Evolutionary conservation across 1,140 invertebrate species (phyloP).

Genomic region (Solenopsis invicta): DNA sequence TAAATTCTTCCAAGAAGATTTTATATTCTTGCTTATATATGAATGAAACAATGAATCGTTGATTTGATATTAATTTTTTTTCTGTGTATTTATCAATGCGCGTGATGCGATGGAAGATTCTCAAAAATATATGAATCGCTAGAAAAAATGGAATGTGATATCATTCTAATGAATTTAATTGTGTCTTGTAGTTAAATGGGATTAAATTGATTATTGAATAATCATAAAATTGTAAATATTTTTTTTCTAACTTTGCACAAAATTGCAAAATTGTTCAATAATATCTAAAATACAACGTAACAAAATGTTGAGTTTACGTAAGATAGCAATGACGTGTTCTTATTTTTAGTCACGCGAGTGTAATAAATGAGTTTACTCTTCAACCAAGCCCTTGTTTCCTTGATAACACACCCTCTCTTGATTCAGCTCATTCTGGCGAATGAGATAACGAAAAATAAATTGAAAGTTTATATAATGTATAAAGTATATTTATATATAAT

Average conservation of each 20-base stretch:
- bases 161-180: neutral
- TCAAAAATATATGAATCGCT: neutral
- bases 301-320: neutral
- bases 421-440: neutral
- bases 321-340: neutral
- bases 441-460: slow-evolving; percentile 4
- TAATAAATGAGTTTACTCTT: slow-evolving; percentile 34
- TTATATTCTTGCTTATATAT: too few species aligned
- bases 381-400: neutral
- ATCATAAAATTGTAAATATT: neutral
- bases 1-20: too few species aligned
- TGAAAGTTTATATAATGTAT: neutral
- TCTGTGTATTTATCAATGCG: neutral
- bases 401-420: slow-evolving; percentile 2
- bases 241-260: neutral
- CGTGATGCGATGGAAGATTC: neutral
- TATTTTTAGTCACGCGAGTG: slow-evolving; percentile 31
- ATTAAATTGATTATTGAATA: neutral
- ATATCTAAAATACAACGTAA: neutral
- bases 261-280: neutral
- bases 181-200: neutral
- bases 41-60: too few species aligned
- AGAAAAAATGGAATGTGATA: neutral
- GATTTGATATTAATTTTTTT: too few species aligned
- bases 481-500: neutral